Percentiles rank a stretch among this genome's conserved stretches.
These are phyloP conservation scores for Drosophila suzukii DNA, from an alignment of 1,140 invertebrate genomes.

Conservation along the genomic window DNA sequence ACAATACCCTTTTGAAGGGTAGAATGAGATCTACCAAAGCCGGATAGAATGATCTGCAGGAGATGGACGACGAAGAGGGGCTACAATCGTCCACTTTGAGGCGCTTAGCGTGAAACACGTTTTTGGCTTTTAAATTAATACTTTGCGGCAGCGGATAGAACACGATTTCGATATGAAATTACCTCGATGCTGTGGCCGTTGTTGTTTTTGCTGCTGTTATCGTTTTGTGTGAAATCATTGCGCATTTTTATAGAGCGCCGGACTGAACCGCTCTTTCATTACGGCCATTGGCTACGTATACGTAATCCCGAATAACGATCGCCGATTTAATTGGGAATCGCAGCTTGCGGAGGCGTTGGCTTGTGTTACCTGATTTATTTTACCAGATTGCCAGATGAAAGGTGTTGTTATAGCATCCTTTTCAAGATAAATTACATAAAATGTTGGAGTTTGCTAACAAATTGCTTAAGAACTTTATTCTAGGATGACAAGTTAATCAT, in stretches of 20 bases:
- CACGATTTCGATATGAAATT: constrained; percentile 81
- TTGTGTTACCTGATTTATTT: constrained; percentile 27
- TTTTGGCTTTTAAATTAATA: constrained; percentile 79
- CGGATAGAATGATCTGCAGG: constrained; percentile 3
- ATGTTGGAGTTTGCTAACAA: not conserved
- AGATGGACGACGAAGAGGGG: constrained; percentile 2
- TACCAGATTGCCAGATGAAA: not conserved
- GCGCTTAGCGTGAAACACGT: constrained; percentile 76
- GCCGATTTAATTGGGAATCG: constrained; percentile 37
- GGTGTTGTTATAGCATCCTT: constrained; percentile 4
- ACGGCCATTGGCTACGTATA: constrained; percentile 29
- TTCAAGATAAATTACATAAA: not conserved
- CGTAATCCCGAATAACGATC: constrained; percentile 33
- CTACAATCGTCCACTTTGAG: constrained; percentile 50
- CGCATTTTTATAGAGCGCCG: constrained; percentile 50
- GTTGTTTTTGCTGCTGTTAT: constrained; percentile 43
- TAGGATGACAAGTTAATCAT: not conserved
- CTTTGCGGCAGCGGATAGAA: constrained; percentile 68
- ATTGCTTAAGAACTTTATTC: not conserved
- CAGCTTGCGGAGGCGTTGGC: constrained; percentile 35
- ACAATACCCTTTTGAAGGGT: not conserved
- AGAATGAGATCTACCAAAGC: not conserved
- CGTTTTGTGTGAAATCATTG: constrained; percentile 78
- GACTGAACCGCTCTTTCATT: constrained; percentile 62
- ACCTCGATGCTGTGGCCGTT: constrained; percentile 51